Conservation (phyloP, 2,113 vertebrate species). For the Rostratula benghalensis region DNA sequence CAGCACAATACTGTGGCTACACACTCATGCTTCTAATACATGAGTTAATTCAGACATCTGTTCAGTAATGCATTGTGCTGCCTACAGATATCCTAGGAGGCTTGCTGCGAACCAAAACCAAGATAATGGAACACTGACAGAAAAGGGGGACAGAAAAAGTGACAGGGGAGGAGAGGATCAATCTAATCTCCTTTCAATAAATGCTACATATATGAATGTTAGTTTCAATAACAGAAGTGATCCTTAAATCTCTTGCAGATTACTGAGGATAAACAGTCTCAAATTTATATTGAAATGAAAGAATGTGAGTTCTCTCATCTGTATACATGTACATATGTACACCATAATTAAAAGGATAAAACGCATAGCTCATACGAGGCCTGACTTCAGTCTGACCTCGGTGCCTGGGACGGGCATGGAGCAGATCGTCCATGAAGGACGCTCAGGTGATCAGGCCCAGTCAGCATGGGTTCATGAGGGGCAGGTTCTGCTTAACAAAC, state of each 20-base stretch:
- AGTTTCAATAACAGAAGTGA: neutral
- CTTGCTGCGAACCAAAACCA: neutral
- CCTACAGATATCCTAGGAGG: slow-evolving; percentile 24
- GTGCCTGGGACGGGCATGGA: too few species aligned
- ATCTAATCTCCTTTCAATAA: neutral
- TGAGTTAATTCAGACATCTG: neutral
- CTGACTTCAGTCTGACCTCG: too few species aligned
- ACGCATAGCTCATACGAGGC: neutral
- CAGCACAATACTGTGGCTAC: neutral
- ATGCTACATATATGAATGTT: neutral
- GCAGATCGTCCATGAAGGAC: too few species aligned
- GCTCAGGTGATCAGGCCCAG: too few species aligned
- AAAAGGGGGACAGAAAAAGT: neutral
- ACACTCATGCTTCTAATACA: neutral
- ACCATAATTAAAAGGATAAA: slow-evolving; percentile 13
- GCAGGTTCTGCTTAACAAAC: too few species aligned
- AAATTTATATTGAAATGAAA: neutral
- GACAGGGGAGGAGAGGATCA: neutral
- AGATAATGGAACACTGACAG: neutral
- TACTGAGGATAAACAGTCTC: neutral
- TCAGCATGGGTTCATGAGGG: too few species aligned
- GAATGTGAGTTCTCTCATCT: neutral
- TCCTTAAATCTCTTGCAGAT: neutral
- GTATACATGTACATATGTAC: neutral
- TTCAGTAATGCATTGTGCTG: slow-evolving; percentile 24